Base-by-base conservation (phyloP, 2,888 invertebrate species). In the Chaetogeoica ovagalla region DNA sequence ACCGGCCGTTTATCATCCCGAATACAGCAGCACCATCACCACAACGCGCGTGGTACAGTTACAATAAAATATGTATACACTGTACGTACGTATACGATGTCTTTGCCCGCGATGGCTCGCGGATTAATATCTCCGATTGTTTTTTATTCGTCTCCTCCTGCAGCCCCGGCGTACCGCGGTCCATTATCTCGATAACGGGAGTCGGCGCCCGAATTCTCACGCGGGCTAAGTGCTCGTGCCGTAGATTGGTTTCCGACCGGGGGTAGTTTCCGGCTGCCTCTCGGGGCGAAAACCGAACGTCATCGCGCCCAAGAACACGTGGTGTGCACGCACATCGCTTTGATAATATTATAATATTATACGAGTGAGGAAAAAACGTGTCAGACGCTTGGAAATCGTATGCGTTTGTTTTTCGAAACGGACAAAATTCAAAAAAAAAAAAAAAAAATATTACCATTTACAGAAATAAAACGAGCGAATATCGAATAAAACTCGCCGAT, bases 131-230 rank as follows among this genome's bases (percentile, higher is more conserved):
- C 62, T 71, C 57, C 71, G 62, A 79, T 79, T 79, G 79, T 79
- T 79, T 77, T 69, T 77, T 73, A 6, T 6, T 7, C 17, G 13
- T 48, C 13, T 68, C 4, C 55, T 17, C 39, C 39, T 15, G 17
- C 19, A 30, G 15, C 6, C 5, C 2, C 60, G 4, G 15, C 13
- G 13, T 23, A 13, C 15, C 57, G 72, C 23, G 59, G 74, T 74
- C 74, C 68, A 77, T 77, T 77, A 77, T 79, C 70, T 62, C 52
- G 52, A 71, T 79, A 63, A 79, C 70, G 52, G 62, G 30, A 1
- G 30, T 2, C 57, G 79, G 79, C 79, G 79, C 79, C 79, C 79
- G 71, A 57, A 63, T 79, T 79, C 79, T 79, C 79, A 71, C 79
- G 71, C 79, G 48, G 79, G 79, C 79, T 77, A 77, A 77, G 77